Conservation (phyloP, 2,797 vertebrate species). For the Taeniopygia guttata region DNA sequence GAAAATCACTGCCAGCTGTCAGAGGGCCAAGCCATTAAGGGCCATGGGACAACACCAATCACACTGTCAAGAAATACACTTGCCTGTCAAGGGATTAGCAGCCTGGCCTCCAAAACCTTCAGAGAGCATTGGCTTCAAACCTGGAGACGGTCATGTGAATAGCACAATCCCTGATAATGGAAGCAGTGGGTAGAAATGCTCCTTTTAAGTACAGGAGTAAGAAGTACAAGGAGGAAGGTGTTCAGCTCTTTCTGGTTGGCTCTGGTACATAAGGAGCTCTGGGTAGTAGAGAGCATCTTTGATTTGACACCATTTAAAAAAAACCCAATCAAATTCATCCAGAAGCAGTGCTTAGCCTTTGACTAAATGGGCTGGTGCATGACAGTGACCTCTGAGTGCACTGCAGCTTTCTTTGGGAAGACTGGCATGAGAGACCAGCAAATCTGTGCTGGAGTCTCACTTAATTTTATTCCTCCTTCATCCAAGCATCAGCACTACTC, state of each 20-base stretch:
- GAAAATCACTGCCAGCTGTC: slow-evolving; percentile 62
- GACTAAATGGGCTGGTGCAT: neutral
- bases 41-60: slow-evolving; percentile 45
- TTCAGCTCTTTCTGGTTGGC: neutral
- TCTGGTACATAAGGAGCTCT: neutral
- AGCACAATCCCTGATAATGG: neutral
- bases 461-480: neutral
- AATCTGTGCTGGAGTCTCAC: neutral
- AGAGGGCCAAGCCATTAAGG: slow-evolving; percentile 45
- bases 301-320: neutral
- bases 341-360: neutral
- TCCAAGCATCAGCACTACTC: neutral
- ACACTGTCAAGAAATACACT: slow-evolving; percentile 37
- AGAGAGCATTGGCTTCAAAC: neutral
- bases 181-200: neutral
- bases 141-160: neutral
- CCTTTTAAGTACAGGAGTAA: neutral
- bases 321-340: neutral
- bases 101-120: slow-evolving; percentile 3
- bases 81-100: slow-evolving; percentile 49
- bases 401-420: neutral
- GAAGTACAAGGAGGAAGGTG: neutral
- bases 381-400: rapidly evolving
- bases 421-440: neutral
- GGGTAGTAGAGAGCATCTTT: neutral